A percentile compares a stretch with the other conserved stretches of the same genome.
Evolutionary conservation across 2,888 invertebrate genomes (phyloP).

Genomic region (Poecilobothrus nobilitatus): DNA sequence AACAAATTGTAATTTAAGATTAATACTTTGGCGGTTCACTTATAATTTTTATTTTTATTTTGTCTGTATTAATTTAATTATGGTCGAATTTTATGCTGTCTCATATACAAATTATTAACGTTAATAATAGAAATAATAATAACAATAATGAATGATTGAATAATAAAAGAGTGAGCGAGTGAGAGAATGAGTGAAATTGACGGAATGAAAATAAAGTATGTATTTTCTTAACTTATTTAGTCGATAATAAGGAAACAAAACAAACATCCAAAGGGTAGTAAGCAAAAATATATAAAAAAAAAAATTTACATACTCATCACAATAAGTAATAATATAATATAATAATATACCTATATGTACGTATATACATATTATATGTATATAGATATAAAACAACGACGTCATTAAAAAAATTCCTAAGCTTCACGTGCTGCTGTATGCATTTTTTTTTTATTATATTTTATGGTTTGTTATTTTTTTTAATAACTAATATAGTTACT

Average conservation of each 20-base stretch:
- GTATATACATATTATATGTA: not conserved
- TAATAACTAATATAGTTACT: too few relatives aligned
- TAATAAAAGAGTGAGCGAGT: too few relatives aligned
- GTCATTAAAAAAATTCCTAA: not conserved
- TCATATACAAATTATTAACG: not conserved
- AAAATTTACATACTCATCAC: too few relatives aligned
- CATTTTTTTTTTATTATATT: not conserved
- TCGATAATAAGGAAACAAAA: slow-evolving; percentile 3
- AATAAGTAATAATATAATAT: too few relatives aligned
- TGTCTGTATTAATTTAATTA: not conserved
- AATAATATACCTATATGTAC: not conserved
- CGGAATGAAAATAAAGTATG: too few relatives aligned
- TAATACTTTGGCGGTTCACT: too few relatives aligned
- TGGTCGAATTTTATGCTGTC: not conserved
- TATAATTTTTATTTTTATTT: too few relatives aligned
- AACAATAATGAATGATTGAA: too few relatives aligned
- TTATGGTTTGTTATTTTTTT: not conserved
- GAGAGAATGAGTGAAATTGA: too few relatives aligned
- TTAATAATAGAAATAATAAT: not conserved
- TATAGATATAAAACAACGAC: not conserved
- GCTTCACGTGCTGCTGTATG: not conserved
- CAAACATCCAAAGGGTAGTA: not conserved
- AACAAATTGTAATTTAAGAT: too few relatives aligned
- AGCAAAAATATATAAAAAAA: not conserved
- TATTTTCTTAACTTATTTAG: not conserved